Evolutionary conservation across 2,113 vertebrate genomes (phyloP), one percentile per base, ranked within the genome.

Genomic region (Lasiurus cinereus): DNA sequence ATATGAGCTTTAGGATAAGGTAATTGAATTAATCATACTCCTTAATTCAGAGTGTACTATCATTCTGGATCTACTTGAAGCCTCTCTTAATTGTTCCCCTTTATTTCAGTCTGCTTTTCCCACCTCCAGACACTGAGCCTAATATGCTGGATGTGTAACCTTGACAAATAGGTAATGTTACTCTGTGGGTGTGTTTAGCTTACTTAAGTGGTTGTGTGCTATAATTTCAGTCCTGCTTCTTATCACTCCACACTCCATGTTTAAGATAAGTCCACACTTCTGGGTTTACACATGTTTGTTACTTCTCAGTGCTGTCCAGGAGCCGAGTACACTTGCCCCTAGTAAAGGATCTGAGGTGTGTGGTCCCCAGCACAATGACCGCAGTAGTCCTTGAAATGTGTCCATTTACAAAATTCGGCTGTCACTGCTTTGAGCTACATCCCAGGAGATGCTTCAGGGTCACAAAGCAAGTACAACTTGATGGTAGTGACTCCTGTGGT

Each of bases 271-370:
- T 12, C 15, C 21, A 0, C 36, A n/a, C 59, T 66, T 5, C 59
- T 33, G 3, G 27, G 14, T 8, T 1, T 46, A 12, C 11, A 1
- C 29, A 5, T 14, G 3, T 36, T 29, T 62, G 24, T 8, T 59
- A n/a, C 31, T 88, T 82, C 66, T 77, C 18, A 6, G 50, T 48
- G 15, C 77, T 27, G 19, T 31, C 11, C 0, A 16, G 56, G 21
- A 24, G 21, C 18, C n/a, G 3, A 14, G 7, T 5, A 4, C 0
- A 0, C 5, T 0, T 31, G 46, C 43, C 19, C 22, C 66, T 50
- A 10, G 52, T 14, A 39, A 39, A 36, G 11, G 33, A 2, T 14
- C 77, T 22, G 8, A 52, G 59, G 24, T 22, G 59, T 62, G 59
- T 62, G 59, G 9, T 24, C 7, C 6, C 9, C 33, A 39, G 27